Conservation (phyloP, 2,888 invertebrate species). For the Atrina japonica region DNA sequence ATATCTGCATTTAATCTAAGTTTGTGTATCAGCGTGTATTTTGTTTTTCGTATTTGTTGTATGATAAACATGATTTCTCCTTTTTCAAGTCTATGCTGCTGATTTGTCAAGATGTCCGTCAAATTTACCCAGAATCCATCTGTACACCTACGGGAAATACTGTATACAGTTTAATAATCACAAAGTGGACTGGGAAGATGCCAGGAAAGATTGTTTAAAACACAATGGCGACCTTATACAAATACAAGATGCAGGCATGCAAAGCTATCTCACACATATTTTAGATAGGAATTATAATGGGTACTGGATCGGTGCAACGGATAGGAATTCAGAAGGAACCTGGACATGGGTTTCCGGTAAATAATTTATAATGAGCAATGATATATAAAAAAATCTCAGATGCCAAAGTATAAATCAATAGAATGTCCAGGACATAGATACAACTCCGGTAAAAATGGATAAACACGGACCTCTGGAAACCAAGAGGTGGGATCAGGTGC, state of each 20-base stretch:
- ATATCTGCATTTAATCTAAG: too few species aligned
- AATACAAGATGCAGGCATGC: constrained; percentile 20
- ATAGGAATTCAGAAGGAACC: constrained; percentile 33
- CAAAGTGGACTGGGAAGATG: constrained; percentile 12
- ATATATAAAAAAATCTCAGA: too few species aligned
- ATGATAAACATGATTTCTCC: too few species aligned
- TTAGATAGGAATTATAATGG: constrained; percentile 35
- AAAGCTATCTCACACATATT: constrained; percentile 5
- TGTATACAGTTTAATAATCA: constrained; percentile 13
- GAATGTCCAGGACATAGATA: too few species aligned
- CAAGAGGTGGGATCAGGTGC: too few species aligned
- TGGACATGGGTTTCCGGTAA: constrained; percentile 45
- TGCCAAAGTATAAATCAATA: too few species aligned
- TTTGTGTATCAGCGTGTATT: too few species aligned
- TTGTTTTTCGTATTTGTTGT: too few species aligned
- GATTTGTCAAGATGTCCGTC: constrained; percentile 2
- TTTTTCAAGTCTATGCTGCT: too few species aligned
- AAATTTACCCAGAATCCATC: background rate
- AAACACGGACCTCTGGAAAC: too few species aligned
- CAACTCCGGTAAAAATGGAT: too few species aligned
- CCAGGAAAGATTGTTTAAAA: constrained; percentile 10
- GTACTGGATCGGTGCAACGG: constrained; percentile 48
- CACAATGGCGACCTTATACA: constrained; percentile 18
- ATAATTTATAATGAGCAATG: background rate
- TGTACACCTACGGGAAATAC: constrained; percentile 8